phyloP scores from a whole-genome alignment of 2,113 vertebrate genomes.

The Ceuthmochares aereus region DNA sequence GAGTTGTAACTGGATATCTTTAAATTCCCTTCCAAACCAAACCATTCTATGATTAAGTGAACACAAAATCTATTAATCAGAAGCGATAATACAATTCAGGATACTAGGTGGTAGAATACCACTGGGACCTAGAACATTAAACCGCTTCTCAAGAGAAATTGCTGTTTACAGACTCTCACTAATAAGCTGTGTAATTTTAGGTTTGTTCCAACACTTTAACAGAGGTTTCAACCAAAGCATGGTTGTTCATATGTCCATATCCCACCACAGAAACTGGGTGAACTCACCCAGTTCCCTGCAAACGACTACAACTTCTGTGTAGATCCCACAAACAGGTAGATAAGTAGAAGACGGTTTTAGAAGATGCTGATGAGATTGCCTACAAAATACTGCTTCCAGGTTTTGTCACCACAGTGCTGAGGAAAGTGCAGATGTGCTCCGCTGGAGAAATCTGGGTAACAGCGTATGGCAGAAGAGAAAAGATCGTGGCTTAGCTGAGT shows the following conservation, averaged over 20 bases:
- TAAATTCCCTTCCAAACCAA: too few relatives aligned
- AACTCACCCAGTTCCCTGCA: background rate
- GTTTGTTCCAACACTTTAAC: background rate
- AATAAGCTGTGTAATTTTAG: background rate
- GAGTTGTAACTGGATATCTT: too few relatives aligned
- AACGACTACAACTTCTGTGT: fast-evolving
- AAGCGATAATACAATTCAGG: background rate
- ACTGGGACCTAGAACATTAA: background rate
- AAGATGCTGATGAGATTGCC: background rate
- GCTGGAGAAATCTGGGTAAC: background rate
- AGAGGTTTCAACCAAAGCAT: background rate
- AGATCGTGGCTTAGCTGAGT: background rate
- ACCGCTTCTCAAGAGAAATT: background rate
- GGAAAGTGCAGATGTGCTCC: fast-evolving
- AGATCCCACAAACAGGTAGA: fast-evolving
- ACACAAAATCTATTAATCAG: background rate
- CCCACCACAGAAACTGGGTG: background rate
- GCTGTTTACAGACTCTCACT: background rate
- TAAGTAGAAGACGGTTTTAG: background rate
- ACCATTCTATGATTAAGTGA: background rate
- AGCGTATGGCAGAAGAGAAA: background rate
- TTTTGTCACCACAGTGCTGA: background rate
- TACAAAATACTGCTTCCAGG: background rate
- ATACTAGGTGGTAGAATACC: background rate
- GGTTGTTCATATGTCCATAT: background rate